phyloP scores from a whole-genome alignment of 2,113 vertebrate genomes.

The Odontesthes bonariensis region DNA sequence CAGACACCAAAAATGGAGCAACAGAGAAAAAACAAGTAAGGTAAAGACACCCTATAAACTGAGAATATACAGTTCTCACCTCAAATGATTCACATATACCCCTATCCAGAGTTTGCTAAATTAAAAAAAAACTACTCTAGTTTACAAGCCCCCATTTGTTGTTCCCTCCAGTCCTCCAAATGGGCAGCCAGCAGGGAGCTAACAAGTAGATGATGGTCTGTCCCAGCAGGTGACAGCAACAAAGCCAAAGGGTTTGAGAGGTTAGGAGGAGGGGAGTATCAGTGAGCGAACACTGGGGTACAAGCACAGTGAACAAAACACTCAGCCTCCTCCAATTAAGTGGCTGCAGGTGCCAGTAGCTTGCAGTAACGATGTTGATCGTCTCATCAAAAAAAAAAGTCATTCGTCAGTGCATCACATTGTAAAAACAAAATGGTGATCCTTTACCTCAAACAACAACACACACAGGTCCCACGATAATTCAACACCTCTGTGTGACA shows the following conservation, averaged over 20 bases:
- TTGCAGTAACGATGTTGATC: not conserved
- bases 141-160: constrained; percentile 1
- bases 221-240: constrained; percentile 53
- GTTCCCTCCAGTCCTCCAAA: constrained; percentile 31
- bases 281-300: constrained; percentile 14
- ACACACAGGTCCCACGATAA: not conserved
- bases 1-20: not conserved
- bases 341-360: constrained; percentile 25
- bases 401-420: no score
- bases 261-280: constrained; percentile 23
- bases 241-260: constrained; percentile 32
- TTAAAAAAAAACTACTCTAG: constrained; percentile 12
- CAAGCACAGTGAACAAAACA: not conserved
- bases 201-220: constrained; percentile 52
- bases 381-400: constrained; percentile 6
- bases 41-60: not conserved
- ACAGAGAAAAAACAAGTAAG: not conserved
- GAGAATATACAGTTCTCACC: constrained; percentile 1
- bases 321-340: constrained; percentile 31
- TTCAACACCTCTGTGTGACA: not conserved
- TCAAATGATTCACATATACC: constrained; percentile 1
- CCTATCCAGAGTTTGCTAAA: constrained; percentile 8
- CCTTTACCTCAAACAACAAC: constrained; percentile 3
- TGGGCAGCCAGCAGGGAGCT: constrained; percentile 31
- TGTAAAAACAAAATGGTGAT: not conserved